Base-by-base conservation (phyloP, 2,113 vertebrate genomes). In the Lethenteron reissneri region DNA sequence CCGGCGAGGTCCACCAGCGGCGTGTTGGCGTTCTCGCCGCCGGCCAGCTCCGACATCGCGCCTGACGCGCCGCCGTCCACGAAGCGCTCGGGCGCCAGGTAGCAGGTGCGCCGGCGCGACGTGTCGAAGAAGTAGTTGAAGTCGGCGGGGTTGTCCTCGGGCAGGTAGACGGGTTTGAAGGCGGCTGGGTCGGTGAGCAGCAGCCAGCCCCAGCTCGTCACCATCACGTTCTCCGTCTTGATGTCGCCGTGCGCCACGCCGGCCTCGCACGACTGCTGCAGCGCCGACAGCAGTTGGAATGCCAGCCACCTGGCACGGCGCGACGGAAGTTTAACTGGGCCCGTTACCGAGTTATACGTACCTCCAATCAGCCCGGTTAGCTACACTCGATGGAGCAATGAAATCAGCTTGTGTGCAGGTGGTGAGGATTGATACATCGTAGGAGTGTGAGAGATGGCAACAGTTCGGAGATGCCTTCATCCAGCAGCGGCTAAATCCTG, bases 111-210 rank as follows among this genome's bases (percentile, higher is more conserved):
- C 59, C 94, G 84, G 57, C 92, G 75, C 0, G 94, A 96, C 0
- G 94, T 96, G 78, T 99, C 92, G 12, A 99, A 97, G 79, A 97
- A 99, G 77, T 97, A 95, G 79, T 99, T 99, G 80, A 99, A 97
- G 79, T 99, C 92, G 1, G 94, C 92, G 0, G 94, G 92, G 78
- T 96, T 99, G 80, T 99, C 92, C 79, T 99, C 94, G 0, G 94
- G 94, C 71, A 99, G 82, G 9, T 88, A 94, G 2, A 92, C 96
- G 72, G 92, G 94, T 72, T 99, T 99, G 80, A 97, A 99, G 79
- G 89, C 96, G 74, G 92, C 92, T 72, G 97, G 95, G 80, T 97
- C 94, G 0, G 89, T 94, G 1, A 99, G 82, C 76, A 97, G 85
- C 69, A 95, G 88, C 94, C 92, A 97, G 79, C 95, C 97, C 94